Evolutionary conservation across 2,113 vertebrate genomes (phyloP), one percentile per base, ranked within the genome.

Genomic region (Callospermophilus lateralis): DNA sequence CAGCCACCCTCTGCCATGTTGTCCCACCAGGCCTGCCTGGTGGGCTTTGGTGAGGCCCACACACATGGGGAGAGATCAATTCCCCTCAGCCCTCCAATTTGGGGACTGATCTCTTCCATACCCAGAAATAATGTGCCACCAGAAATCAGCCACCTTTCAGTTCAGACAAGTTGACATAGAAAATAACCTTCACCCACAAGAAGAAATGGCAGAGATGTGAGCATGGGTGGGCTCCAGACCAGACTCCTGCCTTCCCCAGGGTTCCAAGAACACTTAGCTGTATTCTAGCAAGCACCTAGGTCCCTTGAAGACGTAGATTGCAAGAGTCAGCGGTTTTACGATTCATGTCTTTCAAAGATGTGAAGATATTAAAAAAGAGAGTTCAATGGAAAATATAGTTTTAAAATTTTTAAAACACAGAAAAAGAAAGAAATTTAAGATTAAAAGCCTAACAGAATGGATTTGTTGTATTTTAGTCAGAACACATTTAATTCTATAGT

Each of bases 181-280:
- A 68, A 85, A 53, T 32, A 68, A 8, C 20, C 24, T 51, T 74
- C 73, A 81, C 9, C 12, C 8, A 10, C 11, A 22, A 34, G 28
- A 55, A 28, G 19, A 39, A 65, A 51, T 24, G 1, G 4, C 37
- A 48, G 65, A 53, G 32, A 30, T 2, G 3, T 15, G 55, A 9
- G 34, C 30, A 9, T 28, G 30, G 78, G 32, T 22, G 10, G 13
- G 34, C 12, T 8, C 4, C 13, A 3, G 16, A 12, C 37, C 39
- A 10, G 34, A 26, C 7, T 1, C 30, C 0, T 22, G 34, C 4
- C 9, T 4, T 1, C 73, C 73, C 34, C 1, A 5, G 15, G 8
- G 6, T 32, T 6, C 30, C 37, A 22, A 8, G 76, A 39, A 77
- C 6, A n/a, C 48, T 8, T 3, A 30, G 28, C 19, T 17, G 4